phyloP scores from a whole-genome alignment of 2,888 invertebrate species.

The Acanthosoma haemorrhoidale region DNA sequence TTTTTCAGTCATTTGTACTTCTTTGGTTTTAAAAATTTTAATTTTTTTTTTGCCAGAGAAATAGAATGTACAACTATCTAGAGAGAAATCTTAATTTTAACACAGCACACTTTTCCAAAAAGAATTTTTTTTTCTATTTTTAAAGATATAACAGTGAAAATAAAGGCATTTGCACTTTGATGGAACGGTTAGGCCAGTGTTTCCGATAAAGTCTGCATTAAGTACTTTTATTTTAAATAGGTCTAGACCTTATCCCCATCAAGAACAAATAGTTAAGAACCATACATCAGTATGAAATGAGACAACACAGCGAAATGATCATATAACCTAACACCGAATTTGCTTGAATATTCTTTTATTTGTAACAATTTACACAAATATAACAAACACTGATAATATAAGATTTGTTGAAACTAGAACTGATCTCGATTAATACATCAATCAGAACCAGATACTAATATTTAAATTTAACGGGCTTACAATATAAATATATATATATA shows the following conservation, averaged over 20 bases:
- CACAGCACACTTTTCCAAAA: conserved; percentile 47
- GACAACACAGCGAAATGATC: conserved; percentile 18
- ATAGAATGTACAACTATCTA: conserved; percentile 35
- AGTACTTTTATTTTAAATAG: conserved; percentile 16
- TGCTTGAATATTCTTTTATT: conserved; percentile 19
- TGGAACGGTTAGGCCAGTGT: conserved; percentile 29
- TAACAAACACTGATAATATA: conserved; percentile 35
- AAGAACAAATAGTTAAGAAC: conserved; percentile 23
- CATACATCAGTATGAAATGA: conserved; percentile 11
- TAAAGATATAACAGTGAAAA: conserved; percentile 45
- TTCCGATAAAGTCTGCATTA: conserved; percentile 28
- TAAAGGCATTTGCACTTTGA: conserved; percentile 34
- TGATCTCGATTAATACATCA: conserved; percentile 19
- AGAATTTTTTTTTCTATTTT: conserved; percentile 46
- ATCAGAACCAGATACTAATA: conserved; percentile 34
- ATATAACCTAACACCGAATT: conserved; percentile 25
- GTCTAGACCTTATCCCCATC: conserved; percentile 30
- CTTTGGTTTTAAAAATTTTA: conserved; percentile 38
- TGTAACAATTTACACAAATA: conserved; percentile 25
- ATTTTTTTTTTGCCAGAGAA: conserved; percentile 37
- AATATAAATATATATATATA: conserved; percentile 38
- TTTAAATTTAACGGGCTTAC: conserved; percentile 33
- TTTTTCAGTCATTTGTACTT: conserved; percentile 42
- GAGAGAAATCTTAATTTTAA: conserved; percentile 41
- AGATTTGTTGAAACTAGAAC: conserved; percentile 26